Conservation (phyloP, 2,113 vertebrate species). For the Gadus chalcogrammus region DNA sequence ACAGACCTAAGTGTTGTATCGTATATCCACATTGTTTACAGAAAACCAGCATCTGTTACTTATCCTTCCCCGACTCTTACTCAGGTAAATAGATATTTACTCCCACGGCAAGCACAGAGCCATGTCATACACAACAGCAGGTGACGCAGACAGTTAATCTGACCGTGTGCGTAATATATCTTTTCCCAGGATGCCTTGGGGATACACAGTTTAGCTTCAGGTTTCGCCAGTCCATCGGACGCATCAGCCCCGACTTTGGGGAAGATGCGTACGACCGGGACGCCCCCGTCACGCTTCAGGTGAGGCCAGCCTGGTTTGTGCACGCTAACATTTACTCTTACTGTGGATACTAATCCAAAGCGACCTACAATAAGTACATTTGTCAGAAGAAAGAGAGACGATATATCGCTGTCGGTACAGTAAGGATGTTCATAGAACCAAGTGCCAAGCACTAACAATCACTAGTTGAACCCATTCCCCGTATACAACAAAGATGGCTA, state of each 20-base stretch:
- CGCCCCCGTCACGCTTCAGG: conserved; percentile 80
- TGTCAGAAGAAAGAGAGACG: no score
- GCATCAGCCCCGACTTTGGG: conserved; percentile 43
- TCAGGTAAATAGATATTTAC: conserved; percentile 76
- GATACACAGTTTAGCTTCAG: conserved; percentile 97
- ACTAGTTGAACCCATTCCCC: no score
- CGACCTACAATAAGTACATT: no score
- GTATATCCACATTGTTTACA: conserved; percentile 47
- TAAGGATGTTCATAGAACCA: no score
- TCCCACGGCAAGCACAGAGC: neutral
- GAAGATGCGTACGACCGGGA: conserved; percentile 73
- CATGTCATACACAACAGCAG: neutral
- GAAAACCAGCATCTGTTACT: conserved; percentile 94
- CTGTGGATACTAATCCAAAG: no score
- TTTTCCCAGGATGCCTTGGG: conserved; percentile 83
- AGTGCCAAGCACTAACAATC: no score
- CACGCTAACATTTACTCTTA: neutral
- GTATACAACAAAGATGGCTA: no score
- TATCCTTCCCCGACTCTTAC: conserved; percentile 96
- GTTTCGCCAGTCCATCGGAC: conserved; percentile 84
- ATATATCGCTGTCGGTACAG: no score
- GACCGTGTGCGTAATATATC: neutral
- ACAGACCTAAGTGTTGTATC: neutral
- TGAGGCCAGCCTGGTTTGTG: conserved; percentile 36
- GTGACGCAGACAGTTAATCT: neutral